Percentiles rank a stretch among this genome's conserved stretches.
Evolutionary conservation across 2,888 invertebrate species (phyloP).

Genomic region (Halictus ligatus): DNA sequence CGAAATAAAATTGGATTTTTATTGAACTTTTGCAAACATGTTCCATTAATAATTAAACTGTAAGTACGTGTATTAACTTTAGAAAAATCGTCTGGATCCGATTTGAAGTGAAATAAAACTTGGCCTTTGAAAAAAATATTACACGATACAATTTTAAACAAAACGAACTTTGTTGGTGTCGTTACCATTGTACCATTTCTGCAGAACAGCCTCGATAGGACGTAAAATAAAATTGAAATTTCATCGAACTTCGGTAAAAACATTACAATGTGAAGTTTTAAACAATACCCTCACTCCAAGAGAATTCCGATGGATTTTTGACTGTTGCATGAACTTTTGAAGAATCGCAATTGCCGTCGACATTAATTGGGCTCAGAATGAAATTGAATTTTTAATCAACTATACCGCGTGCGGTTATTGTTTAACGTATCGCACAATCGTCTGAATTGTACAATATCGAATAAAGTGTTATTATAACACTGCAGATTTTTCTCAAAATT

Average conservation of each 20-base stretch:
- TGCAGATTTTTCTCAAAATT: background rate
- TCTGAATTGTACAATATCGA: background rate
- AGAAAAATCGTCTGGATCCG: background rate
- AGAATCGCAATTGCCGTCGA: background rate
- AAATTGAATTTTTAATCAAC: background rate
- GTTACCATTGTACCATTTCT: background rate
- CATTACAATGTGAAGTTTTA: background rate
- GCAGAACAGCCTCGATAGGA: background rate
- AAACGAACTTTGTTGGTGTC: background rate
- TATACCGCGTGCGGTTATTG: too few relatives aligned
- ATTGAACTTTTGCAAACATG: background rate
- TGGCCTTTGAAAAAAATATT: background rate
- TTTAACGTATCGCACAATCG: background rate
- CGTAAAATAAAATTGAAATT: background rate
- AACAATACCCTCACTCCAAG: too few relatives aligned
- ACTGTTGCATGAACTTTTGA: too few relatives aligned
- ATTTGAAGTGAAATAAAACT: background rate
- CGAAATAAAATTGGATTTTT: background rate
- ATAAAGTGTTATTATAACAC: background rate
- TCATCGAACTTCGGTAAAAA: background rate
- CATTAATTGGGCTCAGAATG: background rate
- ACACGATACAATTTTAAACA: background rate
- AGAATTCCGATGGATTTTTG: too few relatives aligned
- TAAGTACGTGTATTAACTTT: background rate
- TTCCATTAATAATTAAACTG: background rate